Conservation (phyloP, 2,797 vertebrate genomes). For the Lophotriccus pileatus region DNA sequence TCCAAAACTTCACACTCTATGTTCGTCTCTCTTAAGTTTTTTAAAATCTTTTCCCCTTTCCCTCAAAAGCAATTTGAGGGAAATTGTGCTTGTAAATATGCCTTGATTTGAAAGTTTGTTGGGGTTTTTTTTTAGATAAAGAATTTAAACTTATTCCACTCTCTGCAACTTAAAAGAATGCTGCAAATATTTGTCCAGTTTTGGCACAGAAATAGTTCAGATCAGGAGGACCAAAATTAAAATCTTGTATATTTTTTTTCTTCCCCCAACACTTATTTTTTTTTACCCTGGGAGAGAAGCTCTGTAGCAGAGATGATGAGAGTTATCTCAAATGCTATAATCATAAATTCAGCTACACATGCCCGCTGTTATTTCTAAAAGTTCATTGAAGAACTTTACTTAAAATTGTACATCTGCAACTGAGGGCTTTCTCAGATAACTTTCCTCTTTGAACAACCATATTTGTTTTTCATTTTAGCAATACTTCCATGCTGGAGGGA, state of each 20-base stretch:
- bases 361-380: background rate
- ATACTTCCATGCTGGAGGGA: constrained; percentile 99
- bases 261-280: background rate
- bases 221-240: background rate
- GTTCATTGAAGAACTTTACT: background rate
- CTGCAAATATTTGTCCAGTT: background rate
- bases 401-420: background rate
- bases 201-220: background rate
- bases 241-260: background rate
- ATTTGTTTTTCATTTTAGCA: constrained; percentile 78
- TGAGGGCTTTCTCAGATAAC: background rate
- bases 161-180: background rate
- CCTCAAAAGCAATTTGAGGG: background rate
- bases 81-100: background rate
- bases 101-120: background rate
- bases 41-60: background rate
- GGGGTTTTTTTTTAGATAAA: background rate
- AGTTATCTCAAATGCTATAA: background rate
- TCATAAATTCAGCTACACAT: background rate
- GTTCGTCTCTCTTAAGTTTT: background rate
- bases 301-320: background rate
- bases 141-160: background rate
- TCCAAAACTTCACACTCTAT: background rate
- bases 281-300: background rate
- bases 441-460: background rate